These are phyloP conservation scores for Rattus norvegicus DNA, from an alignment of 2,113 vertebrate genomes.

Conservation along the genomic window DNA sequence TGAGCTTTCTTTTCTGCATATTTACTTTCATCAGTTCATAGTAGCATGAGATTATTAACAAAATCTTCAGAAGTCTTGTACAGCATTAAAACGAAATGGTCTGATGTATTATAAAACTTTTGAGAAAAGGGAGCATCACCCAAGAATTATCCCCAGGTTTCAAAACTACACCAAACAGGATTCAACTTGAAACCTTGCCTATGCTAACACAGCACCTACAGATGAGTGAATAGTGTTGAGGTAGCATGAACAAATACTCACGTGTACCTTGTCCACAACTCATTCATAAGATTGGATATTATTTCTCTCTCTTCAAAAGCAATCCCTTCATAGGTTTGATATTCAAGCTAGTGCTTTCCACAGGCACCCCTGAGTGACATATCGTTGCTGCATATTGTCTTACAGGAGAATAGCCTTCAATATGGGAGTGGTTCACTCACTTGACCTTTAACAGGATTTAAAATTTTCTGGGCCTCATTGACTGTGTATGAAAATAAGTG, in stretches of 20 bases:
- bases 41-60: neutral
- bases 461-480: neutral
- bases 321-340: neutral
- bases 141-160: neutral
- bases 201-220: neutral
- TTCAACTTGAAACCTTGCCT: neutral
- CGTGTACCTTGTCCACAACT: neutral
- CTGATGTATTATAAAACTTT: neutral
- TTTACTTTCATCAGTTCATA: neutral
- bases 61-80: neutral
- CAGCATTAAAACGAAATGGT: neutral
- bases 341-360: neutral
- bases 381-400: neutral
- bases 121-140: neutral
- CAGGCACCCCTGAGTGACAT: neutral
- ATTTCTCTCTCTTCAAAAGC: neutral
- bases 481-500: neutral
- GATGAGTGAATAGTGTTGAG: rapidly evolving
- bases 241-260: neutral
- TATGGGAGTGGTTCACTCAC: neutral
- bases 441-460: neutral
- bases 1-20: neutral
- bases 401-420: neutral
- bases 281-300: neutral
- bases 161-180: neutral